Conservation (phyloP, 2,888 invertebrate genomes). For the Drosophila koepferae region DNA sequence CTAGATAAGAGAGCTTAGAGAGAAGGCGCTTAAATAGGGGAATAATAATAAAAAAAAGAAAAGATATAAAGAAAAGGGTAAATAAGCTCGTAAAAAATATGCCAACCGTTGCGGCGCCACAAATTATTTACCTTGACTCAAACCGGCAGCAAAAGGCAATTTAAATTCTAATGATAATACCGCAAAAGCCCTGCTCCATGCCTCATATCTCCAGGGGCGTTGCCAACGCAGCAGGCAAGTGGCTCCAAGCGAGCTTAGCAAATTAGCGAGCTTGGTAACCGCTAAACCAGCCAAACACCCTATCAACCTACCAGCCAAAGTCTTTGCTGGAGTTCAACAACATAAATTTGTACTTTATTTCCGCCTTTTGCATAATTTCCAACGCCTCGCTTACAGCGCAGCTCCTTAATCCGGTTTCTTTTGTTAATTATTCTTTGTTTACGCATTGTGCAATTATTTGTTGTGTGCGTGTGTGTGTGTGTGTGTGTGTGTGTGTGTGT, state of each 20-base stretch:
- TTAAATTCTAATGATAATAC: conserved; percentile 79
- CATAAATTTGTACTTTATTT: conserved; percentile 78
- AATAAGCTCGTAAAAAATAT: conserved; percentile 78
- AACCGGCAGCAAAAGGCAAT: conserved; percentile 68
- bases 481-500: neutral
- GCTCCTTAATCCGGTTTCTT: conserved; percentile 41
- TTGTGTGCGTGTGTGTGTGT: conserved; percentile 20
- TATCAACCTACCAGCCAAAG: conserved; percentile 13
- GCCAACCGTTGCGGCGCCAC: conserved; percentile 66
- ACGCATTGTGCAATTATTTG: conserved; percentile 55
- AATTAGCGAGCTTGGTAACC: conserved; percentile 71
- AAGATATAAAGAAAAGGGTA: conserved; percentile 46
- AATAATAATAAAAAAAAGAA: conserved; percentile 34
- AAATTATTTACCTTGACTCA: conserved; percentile 69
- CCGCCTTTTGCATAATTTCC: conserved; percentile 71
- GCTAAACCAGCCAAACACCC: conserved; percentile 4
- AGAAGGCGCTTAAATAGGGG: conserved; percentile 63
- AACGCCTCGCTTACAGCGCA: conserved; percentile 38
- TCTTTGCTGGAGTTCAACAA: conserved; percentile 36
- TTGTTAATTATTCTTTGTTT: conserved; percentile 74
- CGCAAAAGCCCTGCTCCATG: conserved; percentile 58
- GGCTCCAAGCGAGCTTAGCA: conserved; percentile 70
- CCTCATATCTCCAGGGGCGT: conserved; percentile 32
- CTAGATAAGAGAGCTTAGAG: conserved; percentile 69
- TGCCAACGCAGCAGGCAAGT: conserved; percentile 32